These are phyloP conservation scores for Myocastor coypus DNA, from an alignment of 2,113 vertebrate species.

Conservation along the genomic window DNA sequence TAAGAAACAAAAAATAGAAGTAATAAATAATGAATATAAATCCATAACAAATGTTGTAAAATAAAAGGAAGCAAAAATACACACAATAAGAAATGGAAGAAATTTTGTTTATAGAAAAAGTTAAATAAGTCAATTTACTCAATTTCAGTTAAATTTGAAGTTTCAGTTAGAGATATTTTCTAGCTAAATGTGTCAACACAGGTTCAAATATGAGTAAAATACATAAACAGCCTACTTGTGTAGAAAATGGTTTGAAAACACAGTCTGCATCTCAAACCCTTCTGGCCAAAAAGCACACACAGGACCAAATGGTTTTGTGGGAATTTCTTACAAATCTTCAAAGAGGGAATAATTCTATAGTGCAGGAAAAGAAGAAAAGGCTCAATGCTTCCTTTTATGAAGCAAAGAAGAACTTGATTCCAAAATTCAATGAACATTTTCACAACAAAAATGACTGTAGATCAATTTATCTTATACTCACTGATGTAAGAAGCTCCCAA, in stretches of 20 bases:
- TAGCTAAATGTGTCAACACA: not conserved
- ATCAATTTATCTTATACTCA: not conserved
- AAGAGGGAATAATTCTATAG: not conserved
- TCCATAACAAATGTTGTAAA: too few relatives aligned
- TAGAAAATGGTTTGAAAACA: not conserved
- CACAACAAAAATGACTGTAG: not conserved
- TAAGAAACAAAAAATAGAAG: too few relatives aligned
- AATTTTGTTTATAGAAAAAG: not conserved
- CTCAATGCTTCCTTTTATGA: not conserved
- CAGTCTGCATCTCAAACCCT: too few relatives aligned
- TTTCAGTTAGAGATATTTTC: not conserved
- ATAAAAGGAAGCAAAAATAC: too few relatives aligned
- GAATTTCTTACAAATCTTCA: not conserved
- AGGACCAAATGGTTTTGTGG: not conserved
- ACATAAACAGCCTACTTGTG: not conserved
- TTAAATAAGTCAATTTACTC: not conserved
- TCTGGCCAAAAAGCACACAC: not conserved
- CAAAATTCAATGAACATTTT: conserved; percentile 11
- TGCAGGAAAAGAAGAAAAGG: not conserved
- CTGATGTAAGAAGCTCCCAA: not conserved
- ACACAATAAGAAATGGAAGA: not conserved
- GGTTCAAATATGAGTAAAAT: not conserved
- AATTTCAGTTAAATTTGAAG: conserved; percentile 33
- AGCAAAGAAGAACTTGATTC: not conserved
- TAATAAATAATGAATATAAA: too few relatives aligned